Percentiles rank a stretch among this genome's conserved stretches.
Evolutionary conservation across 2,888 invertebrate genomes (phyloP).

Genomic region (Glaucopsyche alexis): DNA sequence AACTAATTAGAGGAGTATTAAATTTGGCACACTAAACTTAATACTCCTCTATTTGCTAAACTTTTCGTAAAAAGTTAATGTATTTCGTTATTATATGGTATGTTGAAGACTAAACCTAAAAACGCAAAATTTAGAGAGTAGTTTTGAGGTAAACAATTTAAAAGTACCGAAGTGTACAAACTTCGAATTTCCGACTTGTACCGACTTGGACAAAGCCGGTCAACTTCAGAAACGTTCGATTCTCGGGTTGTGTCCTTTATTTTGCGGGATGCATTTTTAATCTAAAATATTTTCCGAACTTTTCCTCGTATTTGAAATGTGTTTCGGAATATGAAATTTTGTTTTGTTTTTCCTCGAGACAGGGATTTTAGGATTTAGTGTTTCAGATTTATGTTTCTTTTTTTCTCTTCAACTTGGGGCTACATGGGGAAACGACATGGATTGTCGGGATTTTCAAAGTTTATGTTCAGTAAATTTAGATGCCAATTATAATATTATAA

Average conservation of each 20-base stretch:
- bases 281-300: constrained; percentile 35
- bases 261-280: constrained; percentile 32
- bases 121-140: constrained; percentile 43
- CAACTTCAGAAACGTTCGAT: constrained; percentile 41
- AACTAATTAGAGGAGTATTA: too few species aligned
- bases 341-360: background rate
- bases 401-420: too few species aligned
- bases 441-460: too few species aligned
- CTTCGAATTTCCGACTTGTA: constrained; percentile 47
- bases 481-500: too few species aligned
- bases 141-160: constrained; percentile 48
- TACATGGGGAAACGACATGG: background rate
- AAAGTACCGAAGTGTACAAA: constrained; percentile 50
- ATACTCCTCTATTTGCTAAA: too few species aligned
- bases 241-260: constrained; percentile 39
- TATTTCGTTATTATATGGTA: background rate
- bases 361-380: constrained; percentile 2
- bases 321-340: constrained; percentile 11
- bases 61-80: too few species aligned
- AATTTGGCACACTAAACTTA: too few species aligned
- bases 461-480: too few species aligned
- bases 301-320: constrained; percentile 12
- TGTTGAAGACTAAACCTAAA: constrained; percentile 39
- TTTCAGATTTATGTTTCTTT: background rate
- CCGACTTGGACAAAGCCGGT: constrained; percentile 46